A percentile compares a stretch with the other conserved stretches of the same genome.
Conservation (phyloP, 2,888 invertebrate genomes). For the Pseudoips prasinana region DNA sequence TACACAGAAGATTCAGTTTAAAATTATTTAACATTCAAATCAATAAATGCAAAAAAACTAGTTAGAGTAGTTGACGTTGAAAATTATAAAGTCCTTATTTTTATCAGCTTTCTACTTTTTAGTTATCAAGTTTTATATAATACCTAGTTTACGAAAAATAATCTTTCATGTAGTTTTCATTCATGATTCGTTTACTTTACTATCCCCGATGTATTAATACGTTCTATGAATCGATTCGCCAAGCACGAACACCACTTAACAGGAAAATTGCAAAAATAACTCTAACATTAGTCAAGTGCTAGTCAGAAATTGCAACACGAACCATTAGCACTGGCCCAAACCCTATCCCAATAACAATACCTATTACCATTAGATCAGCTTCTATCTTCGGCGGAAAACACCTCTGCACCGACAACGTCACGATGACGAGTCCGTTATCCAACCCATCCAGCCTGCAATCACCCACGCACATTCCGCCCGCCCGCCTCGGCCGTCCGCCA, state of each 20-base stretch:
- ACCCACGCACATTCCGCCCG: constrained; percentile 73
- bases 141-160: no score
- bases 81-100: no score
- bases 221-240: neutral
- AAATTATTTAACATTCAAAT: no score
- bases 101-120: no score
- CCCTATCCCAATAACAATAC: constrained; percentile 40
- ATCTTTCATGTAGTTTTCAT: no score
- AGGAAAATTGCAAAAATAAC: neutral
- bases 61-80: no score
- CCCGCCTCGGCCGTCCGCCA: constrained; percentile 75
- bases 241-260: no score
- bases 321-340: constrained; percentile 20
- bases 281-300: constrained; percentile 1
- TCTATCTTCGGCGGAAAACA: constrained; percentile 78
- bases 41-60: no score
- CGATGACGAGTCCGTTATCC: constrained; percentile 67
- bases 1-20: no score
- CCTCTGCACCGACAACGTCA: constrained; percentile 76
- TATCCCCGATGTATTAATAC: no score
- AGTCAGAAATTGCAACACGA: constrained; percentile 6
- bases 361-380: constrained; percentile 56
- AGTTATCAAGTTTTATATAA: no score
- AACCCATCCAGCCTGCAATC: constrained; percentile 61
- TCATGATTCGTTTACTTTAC: no score